These are phyloP conservation scores for Rapana venosa DNA, from an alignment of 2,888 invertebrate genomes.

Conservation along the genomic window DNA sequence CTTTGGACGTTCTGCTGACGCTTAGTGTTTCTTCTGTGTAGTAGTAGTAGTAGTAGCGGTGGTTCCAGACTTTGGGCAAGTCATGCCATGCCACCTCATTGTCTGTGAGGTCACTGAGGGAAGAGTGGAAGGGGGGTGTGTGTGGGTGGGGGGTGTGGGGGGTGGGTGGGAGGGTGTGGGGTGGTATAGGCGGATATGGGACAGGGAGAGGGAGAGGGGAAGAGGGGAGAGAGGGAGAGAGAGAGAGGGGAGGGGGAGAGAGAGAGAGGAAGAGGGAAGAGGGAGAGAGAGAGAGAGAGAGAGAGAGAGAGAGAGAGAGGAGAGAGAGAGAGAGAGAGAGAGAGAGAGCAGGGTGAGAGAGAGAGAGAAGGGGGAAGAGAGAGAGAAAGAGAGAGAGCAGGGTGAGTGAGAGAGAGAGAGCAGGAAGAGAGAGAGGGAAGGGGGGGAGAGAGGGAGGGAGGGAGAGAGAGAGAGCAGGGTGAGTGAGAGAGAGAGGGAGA, in stretches of 20 bases:
- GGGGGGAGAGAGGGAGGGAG: too few relatives aligned
- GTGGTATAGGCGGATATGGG: too few relatives aligned
- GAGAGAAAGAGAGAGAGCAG: too few relatives aligned
- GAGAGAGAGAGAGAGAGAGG: background rate
- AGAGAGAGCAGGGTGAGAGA: background rate
- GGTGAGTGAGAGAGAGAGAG: too few relatives aligned
- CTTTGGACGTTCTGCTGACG: conserved; percentile 19
- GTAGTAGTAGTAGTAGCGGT: background rate
- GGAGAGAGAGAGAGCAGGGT: too few relatives aligned
- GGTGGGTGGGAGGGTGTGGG: background rate
- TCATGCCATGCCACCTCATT: conserved; percentile 31
- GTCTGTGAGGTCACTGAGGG: background rate
- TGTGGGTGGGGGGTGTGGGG: background rate
- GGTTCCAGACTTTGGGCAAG: conserved; percentile 8
- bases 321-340: background rate
- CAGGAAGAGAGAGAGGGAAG: too few relatives aligned
- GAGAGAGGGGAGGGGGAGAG: background rate
- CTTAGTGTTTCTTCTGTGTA: conserved; percentile 29
- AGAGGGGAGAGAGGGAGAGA: background rate
- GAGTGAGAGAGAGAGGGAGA: too few relatives aligned
- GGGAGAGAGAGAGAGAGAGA: background rate
- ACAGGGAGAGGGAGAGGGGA: background rate
- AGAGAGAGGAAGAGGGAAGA: background rate
- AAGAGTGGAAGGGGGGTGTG: background rate
- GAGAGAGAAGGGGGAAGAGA: too few relatives aligned